Evolutionary conservation across 2,888 invertebrate genomes (phyloP), one percentile per base, ranked within the genome.

Genomic region (Rhagonycha fulva): DNA sequence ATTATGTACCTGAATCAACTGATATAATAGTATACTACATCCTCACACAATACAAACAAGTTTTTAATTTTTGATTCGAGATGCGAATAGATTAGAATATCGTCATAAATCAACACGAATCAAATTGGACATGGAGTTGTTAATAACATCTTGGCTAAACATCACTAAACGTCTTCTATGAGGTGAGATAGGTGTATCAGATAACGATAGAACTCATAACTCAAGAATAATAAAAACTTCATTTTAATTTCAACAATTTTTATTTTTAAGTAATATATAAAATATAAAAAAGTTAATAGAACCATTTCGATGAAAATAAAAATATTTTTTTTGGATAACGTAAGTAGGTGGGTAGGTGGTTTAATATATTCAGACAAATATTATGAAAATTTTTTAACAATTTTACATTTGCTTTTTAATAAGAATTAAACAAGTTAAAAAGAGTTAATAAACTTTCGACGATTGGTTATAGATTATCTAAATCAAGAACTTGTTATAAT

Each of bases 401-500:
- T 47, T 47, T 47, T 47, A 47, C 47, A 47, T 47, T n/a, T 47
- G 47, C n/a, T n/a, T 47, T 47, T 47, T 47, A 47, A 47, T 47
- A n/a, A 47, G 47, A 47, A 47, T 47, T 47, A 47, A 47, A 47
- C 12, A 47, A 47, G 47, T n/a, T 47, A 47, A 47, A 47, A 47
- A 47, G 47, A 47, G 47, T 47, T 47, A 47, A 47, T 47, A 47
- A 47, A 47, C 47, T 47, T 47, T 47, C 47, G 47, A 80, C 80
- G 80, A 81, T 78, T 73, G 80, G 81, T 81, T 80, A 80, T 81
- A 80, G 81, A 80, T 81, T 81, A 81, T 81, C 47, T 80, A 80
- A 81, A 78, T 75, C 78, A 74, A 76, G 76, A 79, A 80, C 80
- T 83, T 81, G 82, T 84, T 84, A 85, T 84, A 85, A 85, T 85